These are phyloP conservation scores for Stegastes partitus DNA, from an alignment of 2,113 vertebrate species.

Conservation along the genomic window DNA sequence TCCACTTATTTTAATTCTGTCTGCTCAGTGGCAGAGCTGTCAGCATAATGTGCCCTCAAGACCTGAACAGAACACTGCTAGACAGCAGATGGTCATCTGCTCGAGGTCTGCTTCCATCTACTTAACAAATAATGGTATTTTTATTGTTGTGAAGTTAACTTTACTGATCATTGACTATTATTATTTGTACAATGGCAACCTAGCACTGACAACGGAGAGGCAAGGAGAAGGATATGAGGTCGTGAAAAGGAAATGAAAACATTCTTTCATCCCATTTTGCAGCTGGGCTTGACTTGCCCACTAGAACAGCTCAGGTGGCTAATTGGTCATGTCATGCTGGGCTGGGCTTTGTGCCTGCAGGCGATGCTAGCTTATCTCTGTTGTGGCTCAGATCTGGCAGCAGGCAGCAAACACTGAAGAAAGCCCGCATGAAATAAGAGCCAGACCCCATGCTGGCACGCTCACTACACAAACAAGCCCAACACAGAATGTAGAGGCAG, in stretches of 20 bases:
- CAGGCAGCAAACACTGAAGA: conserved; percentile 22
- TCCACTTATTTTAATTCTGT: conserved; percentile 4
- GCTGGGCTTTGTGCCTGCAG: conserved; percentile 37
- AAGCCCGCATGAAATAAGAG: conserved; percentile 25
- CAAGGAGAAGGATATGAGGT: background rate
- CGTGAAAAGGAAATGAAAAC: background rate
- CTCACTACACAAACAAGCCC: conserved; percentile 16
- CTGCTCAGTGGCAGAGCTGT: conserved; percentile 15
- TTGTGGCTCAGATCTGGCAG: conserved; percentile 25
- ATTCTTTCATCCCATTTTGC: conserved; percentile 1
- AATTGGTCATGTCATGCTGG: conserved; percentile 56
- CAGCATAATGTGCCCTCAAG: background rate
- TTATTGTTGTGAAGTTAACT: no score
- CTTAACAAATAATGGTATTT: background rate
- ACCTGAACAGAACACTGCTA: background rate
- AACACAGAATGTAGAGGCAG: conserved; percentile 2
- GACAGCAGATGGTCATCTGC: background rate
- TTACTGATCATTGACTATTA: no score
- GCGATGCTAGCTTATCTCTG: conserved; percentile 28
- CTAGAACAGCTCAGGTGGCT: conserved; percentile 40
- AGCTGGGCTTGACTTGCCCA: background rate
- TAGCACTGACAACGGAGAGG: background rate
- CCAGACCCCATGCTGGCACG: conserved; percentile 12
- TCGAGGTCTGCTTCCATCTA: background rate
- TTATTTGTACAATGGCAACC: no score